phyloP scores from a whole-genome alignment of 35 echinoderm and acorn worm species.

The Patiria miniata region DNA sequence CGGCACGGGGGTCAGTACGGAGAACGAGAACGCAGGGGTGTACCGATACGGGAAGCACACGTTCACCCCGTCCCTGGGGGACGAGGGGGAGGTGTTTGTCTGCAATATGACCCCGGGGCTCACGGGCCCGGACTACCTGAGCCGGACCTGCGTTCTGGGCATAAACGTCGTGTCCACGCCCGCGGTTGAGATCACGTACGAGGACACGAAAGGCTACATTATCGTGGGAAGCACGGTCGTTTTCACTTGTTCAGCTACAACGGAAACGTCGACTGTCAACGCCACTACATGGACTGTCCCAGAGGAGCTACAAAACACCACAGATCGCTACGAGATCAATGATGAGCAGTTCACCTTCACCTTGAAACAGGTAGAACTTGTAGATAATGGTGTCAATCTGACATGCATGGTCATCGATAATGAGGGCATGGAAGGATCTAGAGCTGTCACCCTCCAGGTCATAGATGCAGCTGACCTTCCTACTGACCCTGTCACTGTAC shows the following conservation, averaged over 20 bases:
- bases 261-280: neutral
- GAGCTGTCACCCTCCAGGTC: neutral
- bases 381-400: neutral
- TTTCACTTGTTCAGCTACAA: neutral
- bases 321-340: neutral
- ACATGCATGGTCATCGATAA: neutral
- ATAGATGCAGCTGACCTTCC: neutral
- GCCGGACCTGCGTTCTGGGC: neutral
- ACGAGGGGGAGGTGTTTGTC: conserved; percentile 8
- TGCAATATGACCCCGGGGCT: neutral
- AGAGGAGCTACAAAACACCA: neutral
- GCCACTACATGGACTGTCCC: neutral
- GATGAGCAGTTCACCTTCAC: neutral
- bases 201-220: neutral
- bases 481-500: neutral
- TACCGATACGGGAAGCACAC: neutral
- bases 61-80: neutral
- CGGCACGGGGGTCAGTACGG: neutral
- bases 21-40: neutral
- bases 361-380: neutral
- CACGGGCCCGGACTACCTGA: neutral
- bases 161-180: neutral
- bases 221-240: neutral
- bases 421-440: neutral
- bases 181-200: neutral